Conservation (phyloP, 2,113 vertebrate genomes). For the Chaenogobius annularis region DNA sequence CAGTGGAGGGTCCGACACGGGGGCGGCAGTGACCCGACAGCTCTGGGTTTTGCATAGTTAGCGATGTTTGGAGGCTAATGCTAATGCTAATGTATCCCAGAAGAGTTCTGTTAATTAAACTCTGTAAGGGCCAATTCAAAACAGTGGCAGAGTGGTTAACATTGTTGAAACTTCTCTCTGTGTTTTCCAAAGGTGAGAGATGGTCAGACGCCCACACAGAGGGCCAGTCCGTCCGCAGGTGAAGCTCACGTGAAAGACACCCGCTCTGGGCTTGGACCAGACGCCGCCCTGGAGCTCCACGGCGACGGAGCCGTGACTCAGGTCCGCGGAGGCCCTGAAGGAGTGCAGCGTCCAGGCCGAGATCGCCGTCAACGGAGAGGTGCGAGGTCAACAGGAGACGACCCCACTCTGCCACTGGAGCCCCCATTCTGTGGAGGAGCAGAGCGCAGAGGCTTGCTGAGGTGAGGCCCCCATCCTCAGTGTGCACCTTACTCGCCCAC, state of each 20-base stretch:
- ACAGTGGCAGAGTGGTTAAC: no score
- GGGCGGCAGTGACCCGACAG: no score
- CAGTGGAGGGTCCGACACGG: no score
- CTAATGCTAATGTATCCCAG: no score
- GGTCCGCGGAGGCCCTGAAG: constrained; percentile 40
- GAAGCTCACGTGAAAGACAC: constrained; percentile 69
- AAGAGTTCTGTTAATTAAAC: no score
- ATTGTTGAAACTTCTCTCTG: background rate
- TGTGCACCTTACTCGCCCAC: no score
- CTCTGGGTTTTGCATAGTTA: no score
- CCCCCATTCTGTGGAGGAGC: background rate
- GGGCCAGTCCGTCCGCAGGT: constrained; percentile 5
- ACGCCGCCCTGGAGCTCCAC: constrained; percentile 62
- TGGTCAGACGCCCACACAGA: constrained; percentile 61
- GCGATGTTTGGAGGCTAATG: no score
- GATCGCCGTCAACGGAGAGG: constrained; percentile 77
- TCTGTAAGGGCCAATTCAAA: no score
- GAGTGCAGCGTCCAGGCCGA: constrained; percentile 70
- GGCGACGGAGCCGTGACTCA: constrained; percentile 68
- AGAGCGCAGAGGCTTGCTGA: background rate
- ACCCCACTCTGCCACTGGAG: background rate
- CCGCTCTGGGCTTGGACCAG: constrained; percentile 58
- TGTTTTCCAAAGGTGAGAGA: constrained; percentile 46
- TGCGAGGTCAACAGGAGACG: constrained; percentile 51
- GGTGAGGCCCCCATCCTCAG: no score